Base-by-base conservation (phyloP, 2,888 invertebrate genomes). In the Drosophila borborema region DNA sequence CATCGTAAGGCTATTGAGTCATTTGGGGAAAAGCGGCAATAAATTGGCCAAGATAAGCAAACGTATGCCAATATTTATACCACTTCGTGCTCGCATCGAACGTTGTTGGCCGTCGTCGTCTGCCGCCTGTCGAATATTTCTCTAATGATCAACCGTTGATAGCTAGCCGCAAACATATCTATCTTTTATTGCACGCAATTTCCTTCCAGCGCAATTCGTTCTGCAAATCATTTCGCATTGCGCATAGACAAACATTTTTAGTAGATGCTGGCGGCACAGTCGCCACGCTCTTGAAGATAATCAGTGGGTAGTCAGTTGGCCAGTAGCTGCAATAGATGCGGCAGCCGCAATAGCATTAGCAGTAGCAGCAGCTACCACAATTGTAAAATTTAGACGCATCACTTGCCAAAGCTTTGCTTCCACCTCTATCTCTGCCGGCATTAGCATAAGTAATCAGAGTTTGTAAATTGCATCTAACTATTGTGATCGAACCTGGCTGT, bases 141-240 rank as follows among this genome's bases (percentile, higher is more conserved):
- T 73, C 74, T 79, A 82, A 85, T 88, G 85, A 85, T 85, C 83
- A 77, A 70, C 77, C 74, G 81, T 86, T 85, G 86, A 85, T 88
- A 86, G 88, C 77, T 74, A 69, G 45, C 70, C 64, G 60, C 79
- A 73, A 88, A 88, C 88, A 85, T 87, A 87, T 88, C 86, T 88
- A 86, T 88, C 77, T 86, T 84, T 87, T 87, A 84, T 82, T 87
- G 84, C 88, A 84, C 84, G 84, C 84, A 87, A 84, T 84, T 87
- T 83, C 79, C 84, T 81, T 72, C 71, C 78, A 72, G 59, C 78
- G 41, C 77, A 84, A 80, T 86, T 83, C 87, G 82, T 84, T 86
- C 74, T 70, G 79, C 81, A 82, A 86, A 86, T 86, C 81, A 82
- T 82, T 85, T 71, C 46, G 75, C 64, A 66, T 68, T 72, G 77